Percentiles rank a stretch among this genome's conserved stretches.
Conservation (phyloP, 2,113 vertebrate genomes). For the Aspidoscelis tigris region DNA sequence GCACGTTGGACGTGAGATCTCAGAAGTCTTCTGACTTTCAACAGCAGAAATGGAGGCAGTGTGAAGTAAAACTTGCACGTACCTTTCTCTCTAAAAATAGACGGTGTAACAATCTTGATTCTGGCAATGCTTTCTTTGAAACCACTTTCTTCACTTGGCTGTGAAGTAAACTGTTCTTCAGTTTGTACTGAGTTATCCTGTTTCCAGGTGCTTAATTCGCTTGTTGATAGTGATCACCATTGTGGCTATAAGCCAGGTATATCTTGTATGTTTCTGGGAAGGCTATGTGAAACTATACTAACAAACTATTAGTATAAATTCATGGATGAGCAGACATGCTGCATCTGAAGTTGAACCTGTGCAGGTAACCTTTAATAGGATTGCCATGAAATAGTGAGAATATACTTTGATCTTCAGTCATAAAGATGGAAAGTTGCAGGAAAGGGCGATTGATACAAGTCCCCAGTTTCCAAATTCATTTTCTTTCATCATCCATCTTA, state of each 20-base stretch:
- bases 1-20: too few relatives aligned
- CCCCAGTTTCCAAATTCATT: neutral
- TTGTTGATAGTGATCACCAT: accelerated
- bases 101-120: too few relatives aligned
- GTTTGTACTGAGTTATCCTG: neutral
- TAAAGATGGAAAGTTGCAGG: neutral
- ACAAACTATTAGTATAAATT: neutral
- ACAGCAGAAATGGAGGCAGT: too few relatives aligned
- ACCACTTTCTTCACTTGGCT: neutral
- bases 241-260: neutral
- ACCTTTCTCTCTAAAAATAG: too few relatives aligned
- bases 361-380: neutral
- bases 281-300: conserved; percentile 22
- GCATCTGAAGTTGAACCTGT: neutral
- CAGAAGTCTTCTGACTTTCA: too few relatives aligned
- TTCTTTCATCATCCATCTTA: neutral
- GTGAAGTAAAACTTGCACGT: too few relatives aligned
- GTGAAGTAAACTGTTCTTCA: neutral
- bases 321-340: neutral
- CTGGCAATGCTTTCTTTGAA: neutral
- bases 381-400: neutral
- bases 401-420: neutral
- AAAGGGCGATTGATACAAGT: neutral
- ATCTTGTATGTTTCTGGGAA: neutral
- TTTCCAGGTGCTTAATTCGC: neutral